Percentiles rank a stretch among this genome's conserved stretches.
These are phyloP conservation scores for Troides aeacus DNA, from an alignment of 2,888 invertebrate genomes.

Conservation along the genomic window DNA sequence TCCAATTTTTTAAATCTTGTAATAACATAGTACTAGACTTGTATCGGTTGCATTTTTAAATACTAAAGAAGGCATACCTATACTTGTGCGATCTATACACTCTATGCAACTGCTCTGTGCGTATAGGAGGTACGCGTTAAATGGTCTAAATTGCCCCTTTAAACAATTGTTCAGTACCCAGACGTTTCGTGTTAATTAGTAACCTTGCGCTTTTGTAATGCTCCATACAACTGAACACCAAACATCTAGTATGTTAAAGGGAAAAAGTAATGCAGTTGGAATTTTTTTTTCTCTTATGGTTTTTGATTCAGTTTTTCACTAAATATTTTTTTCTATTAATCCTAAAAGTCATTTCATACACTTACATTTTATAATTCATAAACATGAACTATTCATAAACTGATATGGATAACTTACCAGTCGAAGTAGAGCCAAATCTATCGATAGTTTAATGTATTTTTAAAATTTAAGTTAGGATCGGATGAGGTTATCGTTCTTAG, in stretches of 20 bases:
- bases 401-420: not conserved
- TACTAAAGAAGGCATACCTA: not conserved
- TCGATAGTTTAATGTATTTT: not conserved
- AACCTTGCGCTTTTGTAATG: slow-evolving; percentile 8
- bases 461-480: not conserved
- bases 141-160: slow-evolving; percentile 37
- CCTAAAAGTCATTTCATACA: too few species aligned
- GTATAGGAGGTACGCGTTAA: slow-evolving; percentile 29
- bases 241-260: not conserved
- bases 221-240: not conserved
- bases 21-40: too few species aligned
- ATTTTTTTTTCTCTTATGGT: too few species aligned
- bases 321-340: too few species aligned
- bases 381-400: not conserved
- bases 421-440: not conserved
- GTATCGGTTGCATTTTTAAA: too few species aligned
- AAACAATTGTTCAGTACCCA: slow-evolving; percentile 33
- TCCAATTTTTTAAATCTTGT: too few species aligned
- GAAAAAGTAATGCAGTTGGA: too few species aligned
- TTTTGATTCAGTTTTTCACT: too few species aligned
- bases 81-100: slow-evolving; percentile 5
- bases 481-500: slow-evolving; percentile 6
- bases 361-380: not conserved
- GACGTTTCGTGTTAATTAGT: slow-evolving; percentile 33
- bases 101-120: slow-evolving; percentile 4